Evolutionary conservation across 2,888 invertebrate genomes (phyloP), one percentile per base, ranked within the genome.

Genomic region (Scaptomyza tumidula): DNA sequence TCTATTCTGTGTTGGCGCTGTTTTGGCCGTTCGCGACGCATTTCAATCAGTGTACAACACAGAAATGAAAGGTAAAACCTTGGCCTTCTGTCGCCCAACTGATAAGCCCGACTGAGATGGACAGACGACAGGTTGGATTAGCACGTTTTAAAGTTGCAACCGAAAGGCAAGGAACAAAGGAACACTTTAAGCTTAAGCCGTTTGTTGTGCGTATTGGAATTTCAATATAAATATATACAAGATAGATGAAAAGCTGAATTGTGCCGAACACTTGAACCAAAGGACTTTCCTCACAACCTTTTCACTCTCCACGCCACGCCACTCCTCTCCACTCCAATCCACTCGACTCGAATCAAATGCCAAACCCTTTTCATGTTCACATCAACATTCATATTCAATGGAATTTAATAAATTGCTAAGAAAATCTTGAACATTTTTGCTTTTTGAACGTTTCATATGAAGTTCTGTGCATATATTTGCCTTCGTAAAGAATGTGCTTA

Each of bases 361-460:
- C 77, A 83, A 88, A 84, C 88, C 83, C 83, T 84, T 84, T 88
- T 84, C 83, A 88, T 71, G 72, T 82, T 41, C 59, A 41, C 45
- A 54, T 57, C 16, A 24, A 19, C 19, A 24, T 7, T 33, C 27
- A 14, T 3, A 31, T 58, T 69, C 14, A 54, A 43, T 9, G 63
- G 73, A 75, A 78, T 70, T 78, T 74, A 77, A 74, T 77, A 79
- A 71, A 75, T 75, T 78, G 61, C 60, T 44, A 45, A 33, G 39
- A 49, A 63, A 45, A 59, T 60, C 46, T 52, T 19, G 46, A 57
- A 77, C 71, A 58, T 67, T 58, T 58, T 71, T 52, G 56, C 39
- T 41, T 50, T 45, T 9, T 10, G 41, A 62, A 16, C 41, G 31
- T 49, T 33, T 45, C 41, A 45, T 19, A 10, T 53, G 33, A 58